phyloP scores from a whole-genome alignment of 2,888 invertebrate genomes.

The Diabrotica balteata region DNA sequence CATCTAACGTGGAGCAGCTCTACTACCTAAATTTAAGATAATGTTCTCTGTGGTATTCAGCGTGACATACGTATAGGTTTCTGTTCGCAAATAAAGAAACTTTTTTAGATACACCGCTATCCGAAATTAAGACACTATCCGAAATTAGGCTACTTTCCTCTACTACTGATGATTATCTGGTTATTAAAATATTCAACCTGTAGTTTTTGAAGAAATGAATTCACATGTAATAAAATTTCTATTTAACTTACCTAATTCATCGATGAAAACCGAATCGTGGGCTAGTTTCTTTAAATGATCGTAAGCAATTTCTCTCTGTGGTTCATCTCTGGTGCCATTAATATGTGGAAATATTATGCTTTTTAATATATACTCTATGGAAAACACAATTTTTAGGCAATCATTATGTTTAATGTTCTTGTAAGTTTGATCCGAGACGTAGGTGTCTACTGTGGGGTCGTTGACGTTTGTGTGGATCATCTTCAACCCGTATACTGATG shows the following conservation, averaged over 20 bases:
- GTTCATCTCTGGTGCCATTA: conserved; percentile 25
- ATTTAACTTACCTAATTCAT: conserved; percentile 49
- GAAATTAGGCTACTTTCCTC: too few relatives aligned
- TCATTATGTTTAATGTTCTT: conserved; percentile 52
- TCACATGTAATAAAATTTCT: background rate
- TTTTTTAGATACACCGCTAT: too few relatives aligned
- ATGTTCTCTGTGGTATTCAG: too few relatives aligned
- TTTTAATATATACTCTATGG: conserved; percentile 47
- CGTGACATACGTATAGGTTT: too few relatives aligned
- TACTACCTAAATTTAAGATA: too few relatives aligned
- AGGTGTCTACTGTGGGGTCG: conserved; percentile 37
- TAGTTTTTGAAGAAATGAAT: too few relatives aligned
- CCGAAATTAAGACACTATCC: too few relatives aligned
- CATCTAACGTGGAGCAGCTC: too few relatives aligned
- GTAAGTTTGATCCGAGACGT: conserved; percentile 51
- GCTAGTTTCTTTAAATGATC: conserved; percentile 48
- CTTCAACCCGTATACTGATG: conserved; percentile 51
- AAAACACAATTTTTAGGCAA: conserved; percentile 53
- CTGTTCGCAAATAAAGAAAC: too few relatives aligned
- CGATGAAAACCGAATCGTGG: conserved; percentile 53
- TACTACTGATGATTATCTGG: too few relatives aligned
- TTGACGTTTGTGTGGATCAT: conserved; percentile 44
- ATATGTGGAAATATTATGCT: conserved; percentile 48
- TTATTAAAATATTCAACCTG: too few relatives aligned
- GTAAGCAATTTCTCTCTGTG: conserved; percentile 40